Evolutionary conservation across 2,797 vertebrate genomes (phyloP), one percentile per base, ranked within the genome.

Genomic region (Arctocebus calabarensis): DNA sequence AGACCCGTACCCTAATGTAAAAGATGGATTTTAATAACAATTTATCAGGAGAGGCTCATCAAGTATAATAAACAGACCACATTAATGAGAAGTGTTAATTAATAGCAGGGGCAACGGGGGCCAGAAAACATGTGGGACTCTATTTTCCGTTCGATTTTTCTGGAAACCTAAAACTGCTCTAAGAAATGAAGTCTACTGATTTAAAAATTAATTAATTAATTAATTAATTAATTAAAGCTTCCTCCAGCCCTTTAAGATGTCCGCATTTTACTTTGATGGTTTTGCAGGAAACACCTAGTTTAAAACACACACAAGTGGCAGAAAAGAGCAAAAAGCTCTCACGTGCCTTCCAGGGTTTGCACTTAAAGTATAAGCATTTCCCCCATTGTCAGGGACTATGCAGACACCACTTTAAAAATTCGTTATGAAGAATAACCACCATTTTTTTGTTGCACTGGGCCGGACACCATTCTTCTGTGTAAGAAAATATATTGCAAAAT

Each of bases 401-500:
- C 25, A 20, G 17, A 71, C 55, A 32, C 3, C 0, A 11, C 45
- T 59, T 84, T 0, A 85, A 79, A 85, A 88, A 74, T 37, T 29
- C 55, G 17, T 94, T 82, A 94, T 29, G 78, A 43, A 94, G 82
- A 55, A 93, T 78, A 71, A 23, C 85, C 81, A 90, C 94, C 89
- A n/a, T 45, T 43, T 29, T 23, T n/a, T 13, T 52, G 68, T 20
- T 17, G 8, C 52, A 19, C 73, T 81, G 20, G 29, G 64, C 86
- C 93, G 91, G 94, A 97, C 52, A 82, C 64, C 82, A 34, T 62
- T 57, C 84, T 90, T 93, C 93, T 97, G 73, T 62, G 94, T 95
- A 87, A 96, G 94, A 98, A 96, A 97, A 97, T 87, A 95, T 55
- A 90, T 94, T 81, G 90, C 82, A 96, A 97, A 97, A 97, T 95